Percentiles rank a stretch among this genome's conserved stretches.
phyloP scores from a whole-genome alignment of 2,797 vertebrate species.

The Pogonophryne albipinna region DNA sequence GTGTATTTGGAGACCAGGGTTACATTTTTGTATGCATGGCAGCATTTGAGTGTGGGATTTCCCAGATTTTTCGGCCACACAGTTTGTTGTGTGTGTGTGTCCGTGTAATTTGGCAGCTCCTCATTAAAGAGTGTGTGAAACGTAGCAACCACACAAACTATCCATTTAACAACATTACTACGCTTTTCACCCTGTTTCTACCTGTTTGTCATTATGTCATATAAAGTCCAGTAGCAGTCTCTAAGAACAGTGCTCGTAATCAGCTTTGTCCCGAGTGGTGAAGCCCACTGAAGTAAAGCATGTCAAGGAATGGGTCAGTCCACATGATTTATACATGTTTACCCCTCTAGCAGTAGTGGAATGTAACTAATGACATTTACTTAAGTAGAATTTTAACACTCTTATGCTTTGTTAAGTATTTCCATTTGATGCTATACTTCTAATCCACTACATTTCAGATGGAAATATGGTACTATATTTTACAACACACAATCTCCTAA shows the following conservation, averaged over 20 bases:
- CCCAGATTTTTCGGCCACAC: not conserved
- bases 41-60: not conserved
- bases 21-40: not conserved
- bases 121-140: not conserved
- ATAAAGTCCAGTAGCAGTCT: not conserved
- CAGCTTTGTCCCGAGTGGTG: not conserved
- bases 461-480: not conserved
- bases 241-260: not conserved
- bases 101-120: not conserved
- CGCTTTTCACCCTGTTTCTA: not conserved
- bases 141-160: not conserved
- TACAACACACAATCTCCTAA: too few species aligned
- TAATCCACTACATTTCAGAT: not conserved
- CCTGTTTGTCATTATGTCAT: not conserved
- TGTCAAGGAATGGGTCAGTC: not conserved
- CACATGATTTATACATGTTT: not conserved
- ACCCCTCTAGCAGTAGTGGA: not conserved
- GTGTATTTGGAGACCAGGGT: not conserved
- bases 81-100: not conserved
- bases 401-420: not conserved
- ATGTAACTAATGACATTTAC: not conserved
- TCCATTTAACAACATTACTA: not conserved
- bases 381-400: too few species aligned
- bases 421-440: not conserved
- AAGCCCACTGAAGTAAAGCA: not conserved